These are phyloP conservation scores for Cyanoliseus patagonus DNA, from an alignment of 2,113 vertebrate genomes.

Conservation along the genomic window DNA sequence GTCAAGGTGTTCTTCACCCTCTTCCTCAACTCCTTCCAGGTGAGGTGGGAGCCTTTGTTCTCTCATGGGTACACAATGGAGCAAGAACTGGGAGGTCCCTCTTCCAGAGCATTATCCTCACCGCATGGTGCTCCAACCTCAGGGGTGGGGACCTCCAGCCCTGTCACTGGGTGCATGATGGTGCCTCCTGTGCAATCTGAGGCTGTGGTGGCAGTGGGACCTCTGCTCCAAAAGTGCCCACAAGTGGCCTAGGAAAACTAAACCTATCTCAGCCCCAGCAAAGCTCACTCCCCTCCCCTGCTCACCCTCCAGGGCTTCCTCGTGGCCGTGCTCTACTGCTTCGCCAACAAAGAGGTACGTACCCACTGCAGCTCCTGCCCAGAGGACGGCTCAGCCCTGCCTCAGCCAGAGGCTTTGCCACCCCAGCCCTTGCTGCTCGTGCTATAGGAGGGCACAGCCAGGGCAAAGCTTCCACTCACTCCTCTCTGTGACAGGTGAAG, in stretches of 20 bases:
- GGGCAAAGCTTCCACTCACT: not conserved
- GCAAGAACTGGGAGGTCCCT: no score
- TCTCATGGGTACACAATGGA: not conserved
- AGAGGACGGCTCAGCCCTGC: not conserved
- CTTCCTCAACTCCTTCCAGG: constrained; percentile 87
- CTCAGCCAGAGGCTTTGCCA: not conserved
- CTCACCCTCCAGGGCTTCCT: constrained; percentile 77
- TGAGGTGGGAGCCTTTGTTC: not conserved
- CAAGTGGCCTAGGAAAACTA: not conserved
- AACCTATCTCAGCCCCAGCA: not conserved
- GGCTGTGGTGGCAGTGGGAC: not conserved
- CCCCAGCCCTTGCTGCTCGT: rapidly evolving
- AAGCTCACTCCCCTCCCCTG: not conserved
- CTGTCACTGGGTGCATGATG: rapidly evolving
- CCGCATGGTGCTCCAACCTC: not conserved
- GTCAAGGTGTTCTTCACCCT: constrained; percentile 83
- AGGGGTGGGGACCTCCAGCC: not conserved
- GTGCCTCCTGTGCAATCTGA: not conserved
- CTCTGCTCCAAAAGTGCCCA: not conserved
- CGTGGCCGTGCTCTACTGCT: constrained; percentile 85
- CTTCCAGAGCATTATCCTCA: not conserved
- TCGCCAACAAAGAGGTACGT: constrained; percentile 84
- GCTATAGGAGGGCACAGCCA: not conserved
- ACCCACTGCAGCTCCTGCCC: not conserved
- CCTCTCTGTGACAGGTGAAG: constrained; percentile 66